These are phyloP conservation scores for Scaptodrosophila lebanonensis DNA, from an alignment of 1,140 invertebrate species.

Conservation along the genomic window DNA sequence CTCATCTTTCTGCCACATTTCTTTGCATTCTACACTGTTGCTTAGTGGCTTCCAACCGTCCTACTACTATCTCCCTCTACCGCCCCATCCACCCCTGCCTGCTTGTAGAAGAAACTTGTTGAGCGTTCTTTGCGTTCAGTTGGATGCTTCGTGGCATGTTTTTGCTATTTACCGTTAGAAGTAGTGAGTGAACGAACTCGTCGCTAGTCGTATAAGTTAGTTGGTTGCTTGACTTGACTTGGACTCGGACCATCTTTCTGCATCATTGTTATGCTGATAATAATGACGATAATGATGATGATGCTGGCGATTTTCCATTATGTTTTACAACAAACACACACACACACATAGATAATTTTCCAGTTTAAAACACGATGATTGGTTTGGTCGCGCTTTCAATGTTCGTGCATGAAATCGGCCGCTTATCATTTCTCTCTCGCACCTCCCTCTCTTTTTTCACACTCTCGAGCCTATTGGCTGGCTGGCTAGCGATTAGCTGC, in stretches of 20 bases:
- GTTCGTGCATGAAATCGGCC: conserved; percentile 64
- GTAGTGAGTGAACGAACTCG: conserved; percentile 31
- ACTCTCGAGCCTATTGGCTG: conserved; percentile 27
- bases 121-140: not conserved
- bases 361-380: conserved; percentile 39
- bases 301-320: conserved; percentile 49
- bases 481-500: conserved; percentile 47
- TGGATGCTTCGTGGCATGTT: not conserved
- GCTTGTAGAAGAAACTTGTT: conserved; percentile 55
- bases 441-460: conserved; percentile 47
- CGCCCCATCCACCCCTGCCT: too few relatives aligned
- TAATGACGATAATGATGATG: conserved; percentile 24
- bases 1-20: too few relatives aligned
- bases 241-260: conserved; percentile 9
- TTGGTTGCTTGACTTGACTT: conserved; percentile 10
- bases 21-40: too few relatives aligned
- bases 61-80: too few relatives aligned
- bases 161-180: conserved; percentile 46
- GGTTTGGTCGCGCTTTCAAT: conserved; percentile 30
- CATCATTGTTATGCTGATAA: conserved; percentile 34
- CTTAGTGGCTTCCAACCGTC: too few relatives aligned
- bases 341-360: conserved; percentile 43
- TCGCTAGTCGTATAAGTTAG: too few relatives aligned
- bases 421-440: conserved; percentile 12
- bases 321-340: too few relatives aligned